Evolutionary conservation across 2,888 invertebrate species (phyloP).

Genomic region (Hirtodrosophila duncani): DNA sequence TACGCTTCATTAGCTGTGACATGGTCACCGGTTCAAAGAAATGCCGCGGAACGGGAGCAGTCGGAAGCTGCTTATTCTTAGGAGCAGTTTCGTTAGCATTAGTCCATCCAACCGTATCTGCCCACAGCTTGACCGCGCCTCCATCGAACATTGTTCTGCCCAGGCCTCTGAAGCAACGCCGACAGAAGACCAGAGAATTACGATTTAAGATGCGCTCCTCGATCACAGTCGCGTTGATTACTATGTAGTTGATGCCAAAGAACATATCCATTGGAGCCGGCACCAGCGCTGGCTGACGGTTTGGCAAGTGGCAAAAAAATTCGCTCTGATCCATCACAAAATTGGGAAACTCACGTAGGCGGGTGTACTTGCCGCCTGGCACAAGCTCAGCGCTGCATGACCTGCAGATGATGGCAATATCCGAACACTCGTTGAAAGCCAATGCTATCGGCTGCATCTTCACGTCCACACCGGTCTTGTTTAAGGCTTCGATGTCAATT

Average conservation of each 20-base stretch:
- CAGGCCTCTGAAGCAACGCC: constrained; percentile 62
- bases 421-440: constrained; percentile 26
- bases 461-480: constrained; percentile 12
- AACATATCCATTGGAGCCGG: constrained; percentile 62
- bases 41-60: constrained; percentile 11
- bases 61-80: not conserved
- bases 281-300: constrained; percentile 46
- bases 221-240: constrained; percentile 43
- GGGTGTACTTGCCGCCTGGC: constrained; percentile 30
- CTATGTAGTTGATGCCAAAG: constrained; percentile 73
- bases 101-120: constrained; percentile 57
- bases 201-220: constrained; percentile 28
- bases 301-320: constrained; percentile 75
- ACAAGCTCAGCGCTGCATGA: constrained; percentile 55
- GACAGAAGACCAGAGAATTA: constrained; percentile 61
- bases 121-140: constrained; percentile 71
- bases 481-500: constrained; percentile 32
- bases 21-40: constrained; percentile 39
- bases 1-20: constrained; percentile 48
- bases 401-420: constrained; percentile 49
- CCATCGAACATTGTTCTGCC: constrained; percentile 56
- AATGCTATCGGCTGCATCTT: constrained; percentile 34
- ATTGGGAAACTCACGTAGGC: constrained; percentile 73
- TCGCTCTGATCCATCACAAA: constrained; percentile 73
- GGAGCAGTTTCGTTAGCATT: not conserved